Percentiles rank a stretch among this genome's conserved stretches.
phyloP scores from a whole-genome alignment of 2,113 vertebrate genomes.

The Cheilinus undulatus region DNA sequence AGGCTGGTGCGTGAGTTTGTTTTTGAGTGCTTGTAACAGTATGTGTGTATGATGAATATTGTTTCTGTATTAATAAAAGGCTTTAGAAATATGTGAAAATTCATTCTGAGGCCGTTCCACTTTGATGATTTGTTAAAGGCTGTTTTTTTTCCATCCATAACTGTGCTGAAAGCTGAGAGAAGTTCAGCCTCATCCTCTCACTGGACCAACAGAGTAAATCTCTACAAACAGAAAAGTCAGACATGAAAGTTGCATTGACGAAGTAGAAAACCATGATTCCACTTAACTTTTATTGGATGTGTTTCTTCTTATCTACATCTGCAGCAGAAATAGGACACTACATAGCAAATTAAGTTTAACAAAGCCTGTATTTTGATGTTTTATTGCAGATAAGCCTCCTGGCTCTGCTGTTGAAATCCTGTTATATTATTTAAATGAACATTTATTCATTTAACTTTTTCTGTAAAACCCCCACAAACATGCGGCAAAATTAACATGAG shows the following conservation, averaged over 20 bases:
- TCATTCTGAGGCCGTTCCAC: neutral
- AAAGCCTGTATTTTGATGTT: conserved; percentile 10
- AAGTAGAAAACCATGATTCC: conserved; percentile 10
- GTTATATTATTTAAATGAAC: neutral
- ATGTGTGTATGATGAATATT: neutral
- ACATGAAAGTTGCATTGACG: conserved; percentile 2
- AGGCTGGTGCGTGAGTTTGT: conserved; percentile 18
- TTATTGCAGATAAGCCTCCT: conserved; percentile 1
- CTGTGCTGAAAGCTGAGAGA: neutral
- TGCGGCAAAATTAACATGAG: too few relatives aligned
- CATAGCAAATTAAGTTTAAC: neutral
- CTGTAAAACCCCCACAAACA: too few relatives aligned
- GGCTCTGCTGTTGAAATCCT: neutral
- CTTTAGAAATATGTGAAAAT: neutral
- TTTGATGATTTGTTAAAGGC: neutral
- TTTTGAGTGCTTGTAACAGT: conserved; percentile 24
- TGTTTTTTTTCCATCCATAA: neutral
- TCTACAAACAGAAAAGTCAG: neutral
- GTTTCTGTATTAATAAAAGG: neutral
- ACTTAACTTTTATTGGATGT: conserved; percentile 15
- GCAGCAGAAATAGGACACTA: conserved; percentile 27
- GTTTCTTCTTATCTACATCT: conserved; percentile 37
- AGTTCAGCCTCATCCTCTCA: neutral
- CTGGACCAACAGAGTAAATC: neutral
- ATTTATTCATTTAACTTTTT: too few relatives aligned